phyloP scores from a whole-genome alignment of 2,888 invertebrate species.

The Leptopilina myrica region DNA sequence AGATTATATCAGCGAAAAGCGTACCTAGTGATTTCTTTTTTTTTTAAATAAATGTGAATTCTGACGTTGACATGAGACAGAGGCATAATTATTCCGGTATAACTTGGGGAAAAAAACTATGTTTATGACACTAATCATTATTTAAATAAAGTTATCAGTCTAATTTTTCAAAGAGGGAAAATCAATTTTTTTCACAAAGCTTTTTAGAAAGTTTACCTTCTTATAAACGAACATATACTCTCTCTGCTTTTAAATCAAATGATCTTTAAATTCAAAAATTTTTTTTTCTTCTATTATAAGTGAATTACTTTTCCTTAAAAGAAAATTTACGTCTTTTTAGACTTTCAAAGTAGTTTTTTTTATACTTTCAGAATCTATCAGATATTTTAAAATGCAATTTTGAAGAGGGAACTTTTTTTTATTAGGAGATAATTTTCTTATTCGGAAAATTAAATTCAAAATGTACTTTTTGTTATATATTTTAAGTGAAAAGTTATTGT shows the following conservation, averaged over 20 bases:
- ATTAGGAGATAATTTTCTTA: not conserved
- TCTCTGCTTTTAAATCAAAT: slow-evolving; percentile 1
- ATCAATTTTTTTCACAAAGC: not conserved
- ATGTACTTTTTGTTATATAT: too few species aligned
- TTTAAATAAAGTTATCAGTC: not conserved
- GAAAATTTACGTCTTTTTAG: not conserved
- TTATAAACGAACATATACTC: too few species aligned
- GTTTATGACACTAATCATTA: not conserved
- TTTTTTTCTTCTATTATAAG: not conserved
- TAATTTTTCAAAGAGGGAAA: not conserved
- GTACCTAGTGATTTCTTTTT: too few species aligned
- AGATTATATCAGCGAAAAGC: not conserved
- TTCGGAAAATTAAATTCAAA: not conserved
- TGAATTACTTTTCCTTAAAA: not conserved
- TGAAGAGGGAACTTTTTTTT: not conserved
- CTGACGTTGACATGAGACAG: slow-evolving; percentile 5
- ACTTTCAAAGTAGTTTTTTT: slow-evolving; percentile 2
- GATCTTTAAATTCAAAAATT: slow-evolving; percentile 1
- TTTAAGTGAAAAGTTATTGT: too few species aligned
- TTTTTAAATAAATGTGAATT: not conserved
- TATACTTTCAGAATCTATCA: not conserved
- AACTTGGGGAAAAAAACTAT: not conserved
- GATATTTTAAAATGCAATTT: slow-evolving; percentile 8
- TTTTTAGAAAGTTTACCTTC: not conserved
- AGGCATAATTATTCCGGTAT: not conserved